Conservation (phyloP, 37 sponge, comb jelly and placozoan species). For the Bolinopsis microptera region DNA sequence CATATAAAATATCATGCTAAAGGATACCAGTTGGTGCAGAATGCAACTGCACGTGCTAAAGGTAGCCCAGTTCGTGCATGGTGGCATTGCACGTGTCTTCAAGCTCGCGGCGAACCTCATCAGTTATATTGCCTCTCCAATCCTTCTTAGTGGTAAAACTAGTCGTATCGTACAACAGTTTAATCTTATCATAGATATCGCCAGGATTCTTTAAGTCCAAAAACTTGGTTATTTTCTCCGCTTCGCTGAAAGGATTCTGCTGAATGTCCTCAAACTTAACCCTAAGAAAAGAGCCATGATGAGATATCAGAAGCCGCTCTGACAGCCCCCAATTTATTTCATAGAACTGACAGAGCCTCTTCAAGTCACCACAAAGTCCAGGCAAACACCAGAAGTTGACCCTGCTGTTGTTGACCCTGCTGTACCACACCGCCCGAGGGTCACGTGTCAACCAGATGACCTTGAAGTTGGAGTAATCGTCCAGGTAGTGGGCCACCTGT, state of each 20-base stretch:
- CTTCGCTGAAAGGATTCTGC: not conserved
- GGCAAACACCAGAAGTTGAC: slow-evolving; percentile 13
- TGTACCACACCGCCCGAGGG: slow-evolving; percentile 30
- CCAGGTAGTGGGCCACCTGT: not conserved
- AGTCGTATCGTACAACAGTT: not conserved
- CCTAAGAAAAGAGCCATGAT: not conserved
- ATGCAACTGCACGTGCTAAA: no score
- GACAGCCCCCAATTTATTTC: not conserved
- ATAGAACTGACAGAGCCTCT: slow-evolving; percentile 22
- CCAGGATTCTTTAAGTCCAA: not conserved
- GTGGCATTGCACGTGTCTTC: not conserved
- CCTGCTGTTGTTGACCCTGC: not conserved
- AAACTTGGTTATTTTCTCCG: not conserved
- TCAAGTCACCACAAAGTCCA: slow-evolving; percentile 9
- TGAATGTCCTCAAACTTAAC: slow-evolving; percentile 18
- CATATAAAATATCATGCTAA: no score
- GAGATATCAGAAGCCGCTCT: not conserved
- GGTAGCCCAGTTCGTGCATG: not conserved
- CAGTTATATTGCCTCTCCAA: not conserved
- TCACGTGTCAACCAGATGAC: slow-evolving; percentile 12
- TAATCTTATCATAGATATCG: not conserved
- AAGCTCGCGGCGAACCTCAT: not conserved
- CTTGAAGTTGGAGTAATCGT: not conserved
- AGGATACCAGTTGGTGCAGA: no score
- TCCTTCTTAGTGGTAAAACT: not conserved